Evolutionary conservation across 2,888 invertebrate genomes (phyloP), one percentile per base, ranked within the genome.

Genomic region (Metalampra italica): DNA sequence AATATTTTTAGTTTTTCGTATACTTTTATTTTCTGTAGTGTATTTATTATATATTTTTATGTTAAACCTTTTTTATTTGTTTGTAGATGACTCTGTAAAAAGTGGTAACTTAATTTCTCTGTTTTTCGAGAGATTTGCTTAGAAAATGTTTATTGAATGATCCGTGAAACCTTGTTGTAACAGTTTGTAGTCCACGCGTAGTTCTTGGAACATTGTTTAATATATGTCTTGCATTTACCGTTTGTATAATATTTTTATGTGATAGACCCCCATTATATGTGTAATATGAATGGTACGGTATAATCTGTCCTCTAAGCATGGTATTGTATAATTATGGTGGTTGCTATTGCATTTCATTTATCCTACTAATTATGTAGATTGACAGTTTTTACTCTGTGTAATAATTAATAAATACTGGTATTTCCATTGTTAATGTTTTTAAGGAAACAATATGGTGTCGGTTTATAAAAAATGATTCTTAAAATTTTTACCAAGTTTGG

Each of bases 31-130:
- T 40, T 9, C 4, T 11, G 29, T 41, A 41, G 22, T 29, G 29
- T 11, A 29, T 41, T 41, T 41, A 11, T 42, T 29, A n/a, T 29
- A 29, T 29, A 9, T 42, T 29, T 42, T 29, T 29, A 29, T 29
- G 14, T 42, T 42, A 7, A 12, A 29, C 15, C 40, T 12, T 54
- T 50, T 47, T 53, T 62, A 59, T 58, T 50, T 50, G 44, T 45
- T 53, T 48, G 62, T 72, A 70, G 67, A 62, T 65, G 63, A 73
- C 75, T 75, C 77, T 72, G 71, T 77, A 64, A 78, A 82, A 86
- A 85, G 86, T 87, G 86, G 86, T 87, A 85, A 78, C 71, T 68
- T 87, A 87, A 86, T 85, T 85, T 87, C 86, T 87, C 86, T 76
- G 62, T 74, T 74, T 71, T 71, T 62, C 68, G 63, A 68, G 65